phyloP scores from a whole-genome alignment of 2,797 vertebrate species.

The Aphelocoma californica region DNA sequence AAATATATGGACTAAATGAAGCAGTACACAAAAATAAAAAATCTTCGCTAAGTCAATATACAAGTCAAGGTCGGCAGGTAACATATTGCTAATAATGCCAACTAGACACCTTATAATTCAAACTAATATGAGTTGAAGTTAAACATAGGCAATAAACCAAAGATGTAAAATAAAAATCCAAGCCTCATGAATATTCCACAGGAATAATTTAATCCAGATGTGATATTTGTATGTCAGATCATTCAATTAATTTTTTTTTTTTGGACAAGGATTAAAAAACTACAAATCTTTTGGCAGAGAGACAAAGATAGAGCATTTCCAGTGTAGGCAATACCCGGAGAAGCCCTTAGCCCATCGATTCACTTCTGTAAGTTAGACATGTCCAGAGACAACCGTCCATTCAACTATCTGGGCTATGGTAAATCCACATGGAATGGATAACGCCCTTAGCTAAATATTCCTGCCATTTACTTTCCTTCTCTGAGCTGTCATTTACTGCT shows the following conservation, averaged over 20 bases:
- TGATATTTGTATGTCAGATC: not conserved
- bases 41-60: not conserved
- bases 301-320: not conserved
- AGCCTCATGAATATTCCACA: not conserved
- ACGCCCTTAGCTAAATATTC: not conserved
- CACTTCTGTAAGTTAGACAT: accelerated
- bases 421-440: not conserved
- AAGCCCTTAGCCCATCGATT: not conserved
- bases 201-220: not conserved
- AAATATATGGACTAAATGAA: not conserved
- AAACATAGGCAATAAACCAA: conserved; percentile 1
- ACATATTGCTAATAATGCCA: not conserved
- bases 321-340: accelerated
- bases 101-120: not conserved
- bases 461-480: not conserved
- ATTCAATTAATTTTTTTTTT: not conserved
- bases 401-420: not conserved
- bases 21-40: not conserved
- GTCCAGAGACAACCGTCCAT: not conserved
- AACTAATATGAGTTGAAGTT: not conserved
- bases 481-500: not conserved
- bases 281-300: not conserved
- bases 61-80: not conserved
- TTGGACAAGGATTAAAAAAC: not conserved
- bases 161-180: not conserved